phyloP scores from a whole-genome alignment of 2,797 vertebrate species.

The Crocodylus rhombifer region DNA sequence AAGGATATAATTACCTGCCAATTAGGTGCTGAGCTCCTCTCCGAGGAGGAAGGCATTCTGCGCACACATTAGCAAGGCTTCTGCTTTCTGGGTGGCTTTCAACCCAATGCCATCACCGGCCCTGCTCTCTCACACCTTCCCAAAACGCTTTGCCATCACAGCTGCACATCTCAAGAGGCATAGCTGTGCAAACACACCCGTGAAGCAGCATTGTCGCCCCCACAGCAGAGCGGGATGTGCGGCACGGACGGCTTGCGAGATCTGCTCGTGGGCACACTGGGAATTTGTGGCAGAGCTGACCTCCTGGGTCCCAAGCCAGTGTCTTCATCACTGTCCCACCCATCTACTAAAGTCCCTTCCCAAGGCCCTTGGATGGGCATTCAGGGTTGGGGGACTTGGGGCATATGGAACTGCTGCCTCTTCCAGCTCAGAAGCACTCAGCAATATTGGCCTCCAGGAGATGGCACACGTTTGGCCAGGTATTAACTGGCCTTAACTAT shows the following conservation, averaged over 20 bases:
- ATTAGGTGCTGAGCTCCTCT: neutral
- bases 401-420: neutral
- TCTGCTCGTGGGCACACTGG: no score
- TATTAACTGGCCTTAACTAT: neutral
- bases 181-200: no score
- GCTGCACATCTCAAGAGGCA: no score
- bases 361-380: neutral
- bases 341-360: neutral
- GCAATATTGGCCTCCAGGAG: neutral
- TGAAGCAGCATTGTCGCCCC: no score
- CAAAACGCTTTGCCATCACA: no score
- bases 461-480: neutral
- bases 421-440: neutral
- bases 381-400: neutral
- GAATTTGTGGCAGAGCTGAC: neutral
- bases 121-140: no score
- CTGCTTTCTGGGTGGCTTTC: neutral
- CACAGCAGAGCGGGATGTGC: no score
- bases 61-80: neutral
- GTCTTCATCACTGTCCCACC: neutral
- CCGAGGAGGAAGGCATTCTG: neutral
- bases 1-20: slow-evolving; percentile 73
- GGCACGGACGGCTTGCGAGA: no score
- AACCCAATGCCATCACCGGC: no score
- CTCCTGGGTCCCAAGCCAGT: neutral